Percentiles rank a stretch among this genome's conserved stretches.
Conservation (phyloP, 1,140 invertebrate species). For the Globodera rostochiensis region DNA sequence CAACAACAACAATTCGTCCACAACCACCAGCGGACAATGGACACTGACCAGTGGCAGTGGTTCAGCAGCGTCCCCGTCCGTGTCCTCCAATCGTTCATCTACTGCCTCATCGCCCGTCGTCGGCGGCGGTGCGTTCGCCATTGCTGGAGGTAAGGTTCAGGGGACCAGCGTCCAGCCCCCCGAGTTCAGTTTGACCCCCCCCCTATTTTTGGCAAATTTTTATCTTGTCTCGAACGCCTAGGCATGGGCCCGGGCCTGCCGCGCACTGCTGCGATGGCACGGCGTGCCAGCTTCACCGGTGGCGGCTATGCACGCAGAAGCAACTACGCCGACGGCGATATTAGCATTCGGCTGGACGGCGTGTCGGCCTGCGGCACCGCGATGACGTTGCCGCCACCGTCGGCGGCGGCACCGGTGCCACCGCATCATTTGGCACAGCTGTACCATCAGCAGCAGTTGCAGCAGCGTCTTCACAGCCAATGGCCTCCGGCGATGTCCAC, state of each 20-base stretch:
- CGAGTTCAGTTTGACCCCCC: background rate
- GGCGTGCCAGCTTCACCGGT: background rate
- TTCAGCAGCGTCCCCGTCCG: background rate
- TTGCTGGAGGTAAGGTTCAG: background rate
- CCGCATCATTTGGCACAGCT: background rate
- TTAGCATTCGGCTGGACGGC: conserved; percentile 34
- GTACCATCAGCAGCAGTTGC: background rate
- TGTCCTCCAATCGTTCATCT: background rate
- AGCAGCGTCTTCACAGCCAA: background rate
- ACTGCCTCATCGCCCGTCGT: background rate
- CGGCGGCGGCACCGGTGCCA: background rate
- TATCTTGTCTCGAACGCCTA: background rate
- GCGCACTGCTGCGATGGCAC: background rate
- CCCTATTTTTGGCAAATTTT: no score
- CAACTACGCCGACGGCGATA: conserved; percentile 13
- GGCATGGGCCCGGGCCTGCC: background rate
- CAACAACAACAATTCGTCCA: background rate
- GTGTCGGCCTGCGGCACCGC: conserved; percentile 1
- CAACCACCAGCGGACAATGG: background rate
- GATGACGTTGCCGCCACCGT: background rate
- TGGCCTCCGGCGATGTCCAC: conserved; percentile 10
- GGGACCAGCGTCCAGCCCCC: background rate
- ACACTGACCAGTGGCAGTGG: background rate
- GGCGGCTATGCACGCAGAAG: background rate
- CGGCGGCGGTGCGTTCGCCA: background rate